phyloP scores from a whole-genome alignment of 1,140 invertebrate species.

The Myzus persicae region DNA sequence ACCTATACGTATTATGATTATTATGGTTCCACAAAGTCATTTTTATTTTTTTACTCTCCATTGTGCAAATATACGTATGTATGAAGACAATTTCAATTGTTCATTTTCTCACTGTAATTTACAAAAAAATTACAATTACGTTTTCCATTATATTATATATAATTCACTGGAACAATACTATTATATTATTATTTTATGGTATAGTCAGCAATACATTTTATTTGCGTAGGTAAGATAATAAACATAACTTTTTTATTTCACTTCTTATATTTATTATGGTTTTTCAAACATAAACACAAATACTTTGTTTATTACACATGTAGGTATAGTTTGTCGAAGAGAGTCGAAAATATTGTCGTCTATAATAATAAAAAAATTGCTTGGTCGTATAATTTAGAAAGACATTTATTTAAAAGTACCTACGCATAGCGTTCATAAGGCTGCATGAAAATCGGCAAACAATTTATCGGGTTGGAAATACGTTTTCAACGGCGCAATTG shows the following conservation, averaged over 20 bases:
- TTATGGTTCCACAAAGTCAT: not conserved
- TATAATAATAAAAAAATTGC: not conserved
- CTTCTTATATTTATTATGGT: not conserved
- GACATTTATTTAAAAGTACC: not conserved
- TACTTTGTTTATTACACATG: not conserved
- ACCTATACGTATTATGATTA: not conserved
- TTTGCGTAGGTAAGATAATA: not conserved
- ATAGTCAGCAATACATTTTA: conserved; percentile 41
- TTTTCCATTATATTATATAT: conserved; percentile 10
- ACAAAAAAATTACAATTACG: conserved; percentile 8
- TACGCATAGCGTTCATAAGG: not conserved
- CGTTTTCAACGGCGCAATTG: not conserved
- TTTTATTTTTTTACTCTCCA: not conserved
- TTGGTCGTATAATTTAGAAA: not conserved
- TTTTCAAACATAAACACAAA: conserved; percentile 23
- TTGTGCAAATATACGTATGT: not conserved
- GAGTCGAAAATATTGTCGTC: not conserved
- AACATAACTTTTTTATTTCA: not conserved
- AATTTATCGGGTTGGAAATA: not conserved
- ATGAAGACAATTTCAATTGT: conserved; percentile 8
- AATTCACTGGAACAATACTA: not conserved
- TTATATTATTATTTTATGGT: not conserved
- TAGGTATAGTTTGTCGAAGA: not conserved
- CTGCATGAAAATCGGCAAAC: not conserved
- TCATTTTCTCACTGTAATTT: not conserved